Base-by-base conservation (phyloP, 1,140 invertebrate species). In the Liolophura sinensis region DNA sequence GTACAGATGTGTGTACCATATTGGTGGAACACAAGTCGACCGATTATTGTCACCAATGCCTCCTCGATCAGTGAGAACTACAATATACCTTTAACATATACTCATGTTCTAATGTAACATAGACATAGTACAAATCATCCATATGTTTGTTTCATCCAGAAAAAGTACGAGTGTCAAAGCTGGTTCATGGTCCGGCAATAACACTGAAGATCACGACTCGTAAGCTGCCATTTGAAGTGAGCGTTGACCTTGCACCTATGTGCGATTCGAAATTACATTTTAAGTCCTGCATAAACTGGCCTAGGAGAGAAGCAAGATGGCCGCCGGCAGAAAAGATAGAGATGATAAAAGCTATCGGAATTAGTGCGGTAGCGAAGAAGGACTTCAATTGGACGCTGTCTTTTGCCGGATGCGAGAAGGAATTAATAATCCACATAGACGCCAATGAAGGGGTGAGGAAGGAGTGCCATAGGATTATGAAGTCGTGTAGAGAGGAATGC, bases 381-480 rank as follows among this genome's bases (percentile, higher is more conserved):
- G 55, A 55, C 20, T 51, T 65, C 20, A 51, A 65, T 18, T 65
- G 55, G 63, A 59, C 18, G 31, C 24, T 65, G 1, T 65, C 63
- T 0, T 65, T 65, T n/a, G 63, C 55, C 24, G 48, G 48, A 6
- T 58, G 63, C 20, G 63, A 65, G 24, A 65, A 65, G 48, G 25
- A 18, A 20, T 20, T 65, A 3, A 14, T 65, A n/a, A 27, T 51
- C 18, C 25, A 49, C 12, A 65, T 65, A 20, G 63, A 65, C 20
- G 46, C 31, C 1, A 58, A 57, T 12, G 59, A 48, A 31, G 50
- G 63, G 22, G 0, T 5, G 31, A 40, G 63, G 20, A 65, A 50
- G 52, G 58, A 65, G 31, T 59, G 56, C 6, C 56, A 58, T 40
- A 24, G 63, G 47, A 65, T 65, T 22, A 59, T 65, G 56, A 65